Evolutionary conservation across 2,113 vertebrate species (phyloP), one percentile per base, ranked within the genome.

Genomic region (Leuciscus idus): DNA sequence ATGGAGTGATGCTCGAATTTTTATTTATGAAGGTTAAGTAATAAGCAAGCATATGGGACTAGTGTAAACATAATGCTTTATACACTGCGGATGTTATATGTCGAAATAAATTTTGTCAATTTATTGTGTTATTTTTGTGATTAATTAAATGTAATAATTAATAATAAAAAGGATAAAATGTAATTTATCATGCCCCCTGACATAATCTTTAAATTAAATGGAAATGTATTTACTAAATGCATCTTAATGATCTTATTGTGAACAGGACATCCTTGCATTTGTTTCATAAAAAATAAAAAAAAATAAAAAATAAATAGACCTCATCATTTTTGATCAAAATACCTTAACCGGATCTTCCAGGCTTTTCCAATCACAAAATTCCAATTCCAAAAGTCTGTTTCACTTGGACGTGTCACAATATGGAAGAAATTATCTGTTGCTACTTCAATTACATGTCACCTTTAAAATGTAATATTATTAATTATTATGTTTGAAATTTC

Each of bases 21-120:
- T 68, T 52, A 50, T 82, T 52, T 52, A 33, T 28, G 62, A 82
- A 82, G 62, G 62, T 70, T 52, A 83, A 36, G 19, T 4, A 52
- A 52, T 4, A 30, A 78, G 70, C 26, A 30, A 78, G 70, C 46
- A 30, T 3, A 28, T 19, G 74, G 26, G 75, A 77, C 3, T 30
- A 5, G 26, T 57, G 26, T 78, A 17, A 77, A 77, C 15, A 30
- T 70, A 68, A 68, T n/a, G 64, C 26, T n/a, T 39, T 64, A 68
- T 13, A 70, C 2, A 70, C 26, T 82, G 61, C 19, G 17, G 61
- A 15, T n/a, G 19, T 23, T 26, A 62, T 81, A 30, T 28, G n/a
- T 50, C 4, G 7, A 77, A 28, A 30, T 77, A 2, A 23, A 17
- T 1, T 3, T 48, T 17, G n/a, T 52, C n/a, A 17, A 5, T 30